Base-by-base conservation (phyloP, 2,797 vertebrate species). In the Gambelia wislizenii region DNA sequence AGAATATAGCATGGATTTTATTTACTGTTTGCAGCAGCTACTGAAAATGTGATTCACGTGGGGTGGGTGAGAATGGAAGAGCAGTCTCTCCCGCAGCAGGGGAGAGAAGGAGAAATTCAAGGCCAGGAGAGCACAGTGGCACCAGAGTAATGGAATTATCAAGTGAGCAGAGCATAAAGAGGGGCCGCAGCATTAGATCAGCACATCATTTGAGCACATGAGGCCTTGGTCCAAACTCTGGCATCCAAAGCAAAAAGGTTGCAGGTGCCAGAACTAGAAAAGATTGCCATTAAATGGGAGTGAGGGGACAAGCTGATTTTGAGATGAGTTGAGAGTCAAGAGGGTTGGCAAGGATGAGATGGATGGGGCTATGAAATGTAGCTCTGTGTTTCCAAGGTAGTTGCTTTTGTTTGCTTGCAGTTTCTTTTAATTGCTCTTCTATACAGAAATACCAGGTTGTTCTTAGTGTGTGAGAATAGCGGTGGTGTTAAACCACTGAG, bases 1-100 rank as follows among this genome's bases (percentile, higher is more conserved):
- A 56, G 95, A 94, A 92, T 16, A n/a, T 16, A n/a, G 81, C 88
- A 1, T 91, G 95, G 89, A 83, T 95, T 94, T 93, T 94, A 94
- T 95, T 94, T 96, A 84, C 93, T 92, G 85, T 91, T 91, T 92
- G 39, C 92, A 89, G 92, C 92, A 94, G 92, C 91, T 85, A 0
- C 25, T 91, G 95, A 47, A 93, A 95, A 92, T 92, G 84, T n/a
- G 86, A 91, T 93, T 93, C 89, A 81, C 25, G 67, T 77, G 72
- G 89, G 56, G 20, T 10, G 54, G 16, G 14, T 7, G 36, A 36
- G 91, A 39, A 91, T 70, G 61, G 52, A 61, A 94, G 88, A 59
- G 27, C 52, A 90, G 75, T 61, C 81, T 74, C 44, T 80, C 5
- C 56, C 92, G 64, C 47, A 90, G 87, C 74, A 0, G 0, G 61